Base-by-base conservation (phyloP, 1,140 invertebrate species). In the Cydia amplana region DNA sequence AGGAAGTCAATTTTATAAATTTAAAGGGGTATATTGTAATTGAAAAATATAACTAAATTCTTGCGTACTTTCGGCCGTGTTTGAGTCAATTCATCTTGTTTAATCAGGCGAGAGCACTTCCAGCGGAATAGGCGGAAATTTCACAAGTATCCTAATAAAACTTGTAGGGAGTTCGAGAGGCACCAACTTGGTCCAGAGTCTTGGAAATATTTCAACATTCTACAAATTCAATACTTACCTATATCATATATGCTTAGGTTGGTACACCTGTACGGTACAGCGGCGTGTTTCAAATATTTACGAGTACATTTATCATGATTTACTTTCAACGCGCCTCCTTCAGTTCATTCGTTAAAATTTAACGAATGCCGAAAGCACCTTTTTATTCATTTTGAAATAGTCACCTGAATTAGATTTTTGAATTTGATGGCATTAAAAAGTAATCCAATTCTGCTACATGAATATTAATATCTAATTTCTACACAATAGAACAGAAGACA, bases 111-210 rank as follows among this genome's bases (percentile, higher is more conserved):
- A 78, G 83, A 89, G 87, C 87, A 88, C 85, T 90, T 87, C 77
- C 82, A 86, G 80, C 79, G 87, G 80, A 85, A 89, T 87, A 87
- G 84, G 82, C 83, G 85, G 84, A 92, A 91, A 91, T 91, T 92
- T 88, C 87, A 90, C 89, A 92, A 92, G 90, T 92, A 92, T 92
- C 89, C 88, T 86, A 91, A 92, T 92, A 92, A 92, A 92, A 92
- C 83, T 92, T 90, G 87, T 80, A 82, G 77, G 75, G 85, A 89
- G 86, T 90, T 88, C 79, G 83, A 85, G 83, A 83, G 81, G 78
- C 80, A 32, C 28, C 73, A 65, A 79, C 74, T 77, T 79, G 67
- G 65, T 67, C 75, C 76, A 78, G 83, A 85, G 77, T 86, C 85
- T 79, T 82, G 77, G 84, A 78, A 90, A 90, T 70, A 70, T 70